Base-by-base conservation (phyloP, 2,888 invertebrate genomes). In the Petrolisthes manimaculis region DNA sequence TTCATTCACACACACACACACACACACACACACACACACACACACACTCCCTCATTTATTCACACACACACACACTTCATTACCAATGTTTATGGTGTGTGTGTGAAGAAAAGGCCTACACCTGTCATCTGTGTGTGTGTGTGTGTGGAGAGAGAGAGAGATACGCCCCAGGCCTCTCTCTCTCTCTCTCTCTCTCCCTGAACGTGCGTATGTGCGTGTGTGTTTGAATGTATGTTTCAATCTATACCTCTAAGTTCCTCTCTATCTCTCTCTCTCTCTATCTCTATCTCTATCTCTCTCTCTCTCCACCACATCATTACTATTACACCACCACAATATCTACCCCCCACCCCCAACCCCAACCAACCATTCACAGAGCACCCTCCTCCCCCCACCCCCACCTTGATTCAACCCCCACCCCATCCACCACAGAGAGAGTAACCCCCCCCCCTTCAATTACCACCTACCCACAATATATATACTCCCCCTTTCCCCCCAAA, bases 131-230 rank as follows among this genome's bases (percentile, higher is more conserved):
- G 1, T 61, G 12, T 61, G 37, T 37, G 37, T 37, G 37, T 37
- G 37, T 37, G 37, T 37, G 61, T 9, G 12, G 1, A 3, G 18
- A 14, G 12, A 61, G 61, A 61, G 61, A 18, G 3, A 61, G 61
- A 61, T 61, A 61, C 61, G 61, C 12, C 61, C 12, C 18, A 61
- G 61, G 18, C 9, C 12, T n/a, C 71, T n/a, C 71, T n/a, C 12
- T n/a, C n/a, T n/a, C 71, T 71, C 71, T n/a, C 71, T 71, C 71
- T 71, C n/a, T n/a, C 71, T 18, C n/a, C n/a, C 71, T n/a, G 5
- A n/a, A n/a, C n/a, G n/a, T n/a, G n/a, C n/a, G n/a, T n/a, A n/a
- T n/a, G n/a, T n/a, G n/a, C n/a, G n/a, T n/a, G n/a, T n/a, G n/a
- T n/a, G n/a, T n/a, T n/a, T n/a, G n/a, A n/a, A n/a, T n/a, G n/a